A percentile compares a stretch with the other conserved stretches of the same genome.
These are phyloP conservation scores for Diachrysia chrysitis DNA, from an alignment of 2,888 invertebrate species.

Conservation along the genomic window DNA sequence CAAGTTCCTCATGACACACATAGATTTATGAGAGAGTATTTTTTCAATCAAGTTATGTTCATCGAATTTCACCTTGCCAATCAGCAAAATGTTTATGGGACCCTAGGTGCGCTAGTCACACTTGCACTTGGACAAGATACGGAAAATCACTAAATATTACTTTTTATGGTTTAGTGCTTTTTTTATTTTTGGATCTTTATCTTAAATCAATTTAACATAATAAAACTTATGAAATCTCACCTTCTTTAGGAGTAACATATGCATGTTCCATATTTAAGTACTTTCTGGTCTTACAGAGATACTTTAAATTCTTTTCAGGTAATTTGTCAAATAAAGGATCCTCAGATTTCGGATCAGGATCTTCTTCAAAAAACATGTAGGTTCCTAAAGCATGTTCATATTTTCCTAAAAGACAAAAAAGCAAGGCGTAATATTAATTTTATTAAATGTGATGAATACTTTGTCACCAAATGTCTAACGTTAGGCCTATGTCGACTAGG, in stretches of 20 bases:
- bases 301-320: slow-evolving; percentile 89
- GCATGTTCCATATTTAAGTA: slow-evolving; percentile 91
- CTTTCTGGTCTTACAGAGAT: slow-evolving; percentile 91
- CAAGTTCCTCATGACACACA: no score
- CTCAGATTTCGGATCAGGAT: slow-evolving; percentile 78
- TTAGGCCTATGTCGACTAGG: neutral
- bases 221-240: slow-evolving; percentile 33
- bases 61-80: no score
- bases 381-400: slow-evolving; percentile 92
- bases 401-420: slow-evolving; percentile 83
- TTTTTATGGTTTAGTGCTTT: no score
- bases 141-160: no score
- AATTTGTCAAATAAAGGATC: slow-evolving; percentile 89
- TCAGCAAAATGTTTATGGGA: no score
- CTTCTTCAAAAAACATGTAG: slow-evolving; percentile 92
- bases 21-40: no score
- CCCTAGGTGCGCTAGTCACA: no score
- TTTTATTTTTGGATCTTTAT: no score
- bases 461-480: neutral
- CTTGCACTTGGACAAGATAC: no score
- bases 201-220: neutral
- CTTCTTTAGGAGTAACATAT: slow-evolving; percentile 88
- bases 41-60: no score
- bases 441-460: no score
- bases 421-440: neutral